Base-by-base conservation (phyloP, 1,140 invertebrate species). In the Drosophila bipectinata region DNA sequence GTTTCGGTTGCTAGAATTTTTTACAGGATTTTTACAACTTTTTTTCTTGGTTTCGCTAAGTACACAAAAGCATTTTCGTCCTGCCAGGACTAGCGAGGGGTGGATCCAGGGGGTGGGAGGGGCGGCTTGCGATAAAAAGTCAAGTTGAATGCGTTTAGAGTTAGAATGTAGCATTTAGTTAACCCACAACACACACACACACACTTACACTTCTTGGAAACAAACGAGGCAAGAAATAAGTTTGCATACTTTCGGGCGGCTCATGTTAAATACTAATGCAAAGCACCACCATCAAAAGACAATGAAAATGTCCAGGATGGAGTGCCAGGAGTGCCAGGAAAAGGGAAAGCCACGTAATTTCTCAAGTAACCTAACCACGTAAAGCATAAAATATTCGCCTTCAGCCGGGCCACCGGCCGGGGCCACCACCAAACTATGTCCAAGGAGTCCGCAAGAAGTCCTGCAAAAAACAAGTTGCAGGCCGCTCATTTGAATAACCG, bases 21-120 rank as follows among this genome's bases (percentile, higher is more conserved):
- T 88, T 88, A 88, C 83, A 88, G 76, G 79, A 83, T 88, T 88
- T 88, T 88, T 83, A 88, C 79, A 88, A 88, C 83, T 83, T 88
- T 88, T 83, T 83, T 85, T 71, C 59, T 47, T 44, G 49, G 32
- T 44, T 49, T 57, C 67, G 78, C 72, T 85, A 85, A 85, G 82
- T 85, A 85, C 77, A 85, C 73, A 77, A 80, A 84, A 75, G 81
- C 82, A 87, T 85, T 84, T 55, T 59, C 21, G 21, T 21, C 8
- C 2, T 28, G n/a, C 41, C 41, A 8, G n/a, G 41, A 2, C 7
- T 18, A 18, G 18, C 18, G 18, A 51, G 14, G 37, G 7, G 47
- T 45, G 15, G 14, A 18, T 18, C 18, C 18, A 18, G 18, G 1
- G 18, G 18, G 18, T 1, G 18, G 18, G 18, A 18, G 57, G 12